Evolutionary conservation across 2,797 vertebrate species (phyloP).

Genomic region (Crypturellus tataupa): DNA sequence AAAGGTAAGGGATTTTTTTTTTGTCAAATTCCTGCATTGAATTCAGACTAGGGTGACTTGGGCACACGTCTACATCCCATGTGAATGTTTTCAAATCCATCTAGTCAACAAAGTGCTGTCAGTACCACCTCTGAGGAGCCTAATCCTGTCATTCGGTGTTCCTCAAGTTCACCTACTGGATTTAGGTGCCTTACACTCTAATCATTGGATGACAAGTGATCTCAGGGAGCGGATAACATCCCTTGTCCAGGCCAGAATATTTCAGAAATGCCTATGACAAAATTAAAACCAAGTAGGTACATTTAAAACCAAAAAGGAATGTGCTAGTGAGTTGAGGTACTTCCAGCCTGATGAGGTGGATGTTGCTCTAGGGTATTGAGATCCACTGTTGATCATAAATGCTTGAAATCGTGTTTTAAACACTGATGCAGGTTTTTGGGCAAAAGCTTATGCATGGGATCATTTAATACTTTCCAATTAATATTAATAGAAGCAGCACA

Average conservation of each 20-base stretch:
- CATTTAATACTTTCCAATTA: background rate
- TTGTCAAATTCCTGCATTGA: background rate
- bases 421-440: background rate
- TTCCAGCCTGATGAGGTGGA: background rate
- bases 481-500: background rate
- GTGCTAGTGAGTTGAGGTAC: background rate
- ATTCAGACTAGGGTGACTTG: background rate
- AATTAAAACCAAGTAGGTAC: background rate
- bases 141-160: background rate
- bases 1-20: background rate
- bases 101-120: background rate
- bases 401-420: background rate
- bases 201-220: background rate
- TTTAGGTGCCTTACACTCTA: background rate
- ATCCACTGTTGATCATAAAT: background rate
- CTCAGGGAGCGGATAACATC: background rate
- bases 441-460: background rate
- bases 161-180: background rate
- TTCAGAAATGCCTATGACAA: background rate
- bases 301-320: background rate
- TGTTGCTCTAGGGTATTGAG: background rate
- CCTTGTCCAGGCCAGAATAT: background rate
- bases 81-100: background rate
- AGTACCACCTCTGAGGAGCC: background rate
- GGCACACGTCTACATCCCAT: background rate